Evolutionary conservation across 1,140 invertebrate species (phyloP), one percentile per base, ranked within the genome.

Genomic region (Dendroctonus valens): DNA sequence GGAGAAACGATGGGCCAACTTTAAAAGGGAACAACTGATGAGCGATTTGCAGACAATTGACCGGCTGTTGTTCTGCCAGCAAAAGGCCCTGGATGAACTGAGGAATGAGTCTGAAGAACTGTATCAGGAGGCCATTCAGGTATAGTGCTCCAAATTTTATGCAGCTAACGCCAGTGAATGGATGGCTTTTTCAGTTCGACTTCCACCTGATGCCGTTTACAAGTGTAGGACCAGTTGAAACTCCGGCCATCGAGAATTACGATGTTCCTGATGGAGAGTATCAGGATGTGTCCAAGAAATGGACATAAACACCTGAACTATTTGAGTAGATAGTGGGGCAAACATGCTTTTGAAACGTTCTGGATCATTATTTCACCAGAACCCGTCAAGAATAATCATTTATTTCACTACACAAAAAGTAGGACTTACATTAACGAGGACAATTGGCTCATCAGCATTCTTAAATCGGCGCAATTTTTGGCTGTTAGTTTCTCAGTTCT

Each of bases 191-290:
- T 59, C 81, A 93, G 87, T 75, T 87, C 7, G 92, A 96, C 77
- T 70, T 84, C 11, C 73, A 75, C 12, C 75, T 93, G 14, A 72
- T 95, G 26, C 89, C 91, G 0, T 86, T 86, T 71, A 80, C 77
- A 38, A 73, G 80, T 3, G 82, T 81, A 66, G 93, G 93, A 0
- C 90, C 93, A 0, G 82, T 87, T 5, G 78, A 85, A 39, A 95
- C 92, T 7, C 91, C 92, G 38, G 83, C 92, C 0, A 91, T 94
- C 55, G 81, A 88, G 71, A 82, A 87, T 68, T 96, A 93, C 77
- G 81, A 84, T 3, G 82, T 82, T 61, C 89, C 90, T 0, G 93
- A 96, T 81, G 94, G 94, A 15, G 91, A 94, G 73, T 94, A 93
- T 74, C 76, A 84, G n/a, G 89, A 94, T 75, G 81, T 89, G 15